These are phyloP conservation scores for Tauraco hartlaubi DNA, from an alignment of 2,797 vertebrate genomes.

Conservation along the genomic window DNA sequence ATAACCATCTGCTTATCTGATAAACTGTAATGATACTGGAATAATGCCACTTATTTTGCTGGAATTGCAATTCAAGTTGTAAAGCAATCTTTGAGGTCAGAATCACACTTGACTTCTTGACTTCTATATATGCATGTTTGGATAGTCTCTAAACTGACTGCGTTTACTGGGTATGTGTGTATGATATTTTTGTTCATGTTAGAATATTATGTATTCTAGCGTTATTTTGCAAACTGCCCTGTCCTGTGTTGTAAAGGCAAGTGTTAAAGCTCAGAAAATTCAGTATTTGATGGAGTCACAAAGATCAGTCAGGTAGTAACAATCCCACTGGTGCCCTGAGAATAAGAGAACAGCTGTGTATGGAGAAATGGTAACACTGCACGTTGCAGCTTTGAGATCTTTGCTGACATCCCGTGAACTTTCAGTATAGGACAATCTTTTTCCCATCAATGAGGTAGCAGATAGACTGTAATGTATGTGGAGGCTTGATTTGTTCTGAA, in stretches of 20 bases:
- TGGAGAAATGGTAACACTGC: not conserved
- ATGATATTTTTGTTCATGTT: not conserved
- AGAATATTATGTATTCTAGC: not conserved
- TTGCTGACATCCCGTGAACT: not conserved
- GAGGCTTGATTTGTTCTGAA: not conserved
- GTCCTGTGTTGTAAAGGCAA: not conserved
- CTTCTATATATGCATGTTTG: not conserved
- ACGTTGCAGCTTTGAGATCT: not conserved
- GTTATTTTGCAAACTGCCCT: not conserved
- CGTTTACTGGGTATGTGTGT: rapidly evolving
- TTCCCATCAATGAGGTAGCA: not conserved
- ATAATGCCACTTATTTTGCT: not conserved
- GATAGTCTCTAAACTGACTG: not conserved
- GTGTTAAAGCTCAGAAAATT: not conserved
- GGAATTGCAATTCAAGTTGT: not conserved
- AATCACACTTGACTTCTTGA: not conserved
- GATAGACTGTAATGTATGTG: not conserved
- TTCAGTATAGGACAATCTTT: not conserved
- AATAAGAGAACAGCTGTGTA: not conserved
- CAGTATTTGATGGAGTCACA: not conserved
- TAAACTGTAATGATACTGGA: not conserved
- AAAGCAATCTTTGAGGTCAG: not conserved
- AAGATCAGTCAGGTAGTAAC: not conserved
- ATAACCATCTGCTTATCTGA: not conserved
- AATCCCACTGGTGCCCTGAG: not conserved